These are phyloP conservation scores for Micrasema minimum DNA, from an alignment of 1,140 invertebrate genomes.

Conservation along the genomic window DNA sequence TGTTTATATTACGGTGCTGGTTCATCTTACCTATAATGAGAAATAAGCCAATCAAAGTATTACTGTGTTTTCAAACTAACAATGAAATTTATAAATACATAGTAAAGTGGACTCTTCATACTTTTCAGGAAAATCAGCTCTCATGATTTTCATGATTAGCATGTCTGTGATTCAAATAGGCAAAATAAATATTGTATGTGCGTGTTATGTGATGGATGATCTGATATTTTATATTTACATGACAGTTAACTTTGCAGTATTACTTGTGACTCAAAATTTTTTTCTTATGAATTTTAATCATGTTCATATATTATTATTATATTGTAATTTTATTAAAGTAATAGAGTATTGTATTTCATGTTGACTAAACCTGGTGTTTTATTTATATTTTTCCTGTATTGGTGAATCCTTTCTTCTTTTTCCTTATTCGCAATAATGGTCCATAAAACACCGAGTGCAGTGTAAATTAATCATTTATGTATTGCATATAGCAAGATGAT, in stretches of 20 bases:
- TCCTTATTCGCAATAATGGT: no score
- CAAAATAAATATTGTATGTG: conserved; percentile 31
- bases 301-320: conserved; percentile 39
- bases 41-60: no score
- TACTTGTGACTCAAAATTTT: conserved; percentile 43
- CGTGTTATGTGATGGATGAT: conserved; percentile 27
- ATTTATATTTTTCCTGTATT: no score
- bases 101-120: background rate
- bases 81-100: no score
- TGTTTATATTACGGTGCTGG: no score
- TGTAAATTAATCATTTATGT: no score
- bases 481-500: no score
- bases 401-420: no score
- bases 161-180: conserved; percentile 32
- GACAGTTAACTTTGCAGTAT: conserved; percentile 49
- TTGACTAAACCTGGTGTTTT: conserved; percentile 33
- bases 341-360: conserved; percentile 45
- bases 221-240: conserved; percentile 43
- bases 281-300: conserved; percentile 42
- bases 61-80: no score
- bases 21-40: no score
- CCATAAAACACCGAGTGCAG: no score
- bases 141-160: conserved; percentile 14
- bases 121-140: background rate
- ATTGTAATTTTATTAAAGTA: conserved; percentile 43